These are phyloP conservation scores for Mus spretus DNA, from an alignment of 2,797 vertebrate genomes.

Conservation along the genomic window DNA sequence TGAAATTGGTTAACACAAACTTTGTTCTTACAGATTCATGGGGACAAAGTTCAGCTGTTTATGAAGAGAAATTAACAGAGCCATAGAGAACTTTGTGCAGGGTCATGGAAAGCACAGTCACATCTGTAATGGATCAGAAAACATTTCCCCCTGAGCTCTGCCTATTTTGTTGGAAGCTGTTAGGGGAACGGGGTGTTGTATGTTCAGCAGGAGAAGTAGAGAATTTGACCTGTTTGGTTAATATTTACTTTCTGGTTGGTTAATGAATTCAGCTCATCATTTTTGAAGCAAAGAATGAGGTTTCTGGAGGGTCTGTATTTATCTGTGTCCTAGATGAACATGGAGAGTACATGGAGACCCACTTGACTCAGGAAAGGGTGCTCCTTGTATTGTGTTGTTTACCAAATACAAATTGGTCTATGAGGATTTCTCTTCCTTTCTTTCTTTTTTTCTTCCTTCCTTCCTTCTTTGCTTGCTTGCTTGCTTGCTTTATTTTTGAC, in stretches of 20 bases:
- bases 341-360: background rate
- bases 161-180: background rate
- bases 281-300: background rate
- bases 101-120: background rate
- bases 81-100: background rate
- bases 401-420: background rate
- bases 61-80: background rate
- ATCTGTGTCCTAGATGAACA: background rate
- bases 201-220: background rate
- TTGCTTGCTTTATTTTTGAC: background rate
- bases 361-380: background rate
- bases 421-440: background rate
- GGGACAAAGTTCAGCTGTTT: background rate
- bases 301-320: background rate
- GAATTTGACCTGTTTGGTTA: background rate
- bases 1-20: background rate
- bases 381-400: background rate
- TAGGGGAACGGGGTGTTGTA: background rate
- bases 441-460: too few relatives aligned
- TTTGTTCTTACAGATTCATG: background rate
- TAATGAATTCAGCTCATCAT: background rate
- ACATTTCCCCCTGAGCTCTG: background rate
- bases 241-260: background rate
- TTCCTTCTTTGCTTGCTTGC: accelerated
- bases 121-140: background rate